phyloP scores from a whole-genome alignment of 1,140 invertebrate species.

The Apis mellifera region Amel_HAv3.1 CM009932.2:8705501-8706000 shows the following conservation, averaged over 20 bases:
- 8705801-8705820: not conserved
- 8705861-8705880: conserved; percentile 1
- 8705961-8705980: conserved; percentile 3
- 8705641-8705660: conserved; percentile 38
- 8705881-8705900: conserved; percentile 71
- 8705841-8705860: not conserved
- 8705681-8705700: conserved; percentile 32
- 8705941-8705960: conserved; percentile 52
- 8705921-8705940: conserved; percentile 74
- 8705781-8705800: conserved; percentile 33
- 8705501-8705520: not conserved
- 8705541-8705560: conserved; percentile 21
- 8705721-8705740: conserved; percentile 55
- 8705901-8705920: conserved; percentile 67
- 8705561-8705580: not conserved
- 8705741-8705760: conserved; percentile 43
- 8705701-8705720: conserved; percentile 52
- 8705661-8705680: conserved; percentile 25
- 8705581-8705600: conserved; percentile 9
- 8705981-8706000: conserved; percentile 25
- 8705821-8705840: not conserved
- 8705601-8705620: not conserved
- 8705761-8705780: conserved; percentile 34
- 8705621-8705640: conserved; percentile 42
- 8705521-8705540: not conserved